Conservation (phyloP, 1,140 invertebrate genomes). For the Drosophila ananassae region DNA sequence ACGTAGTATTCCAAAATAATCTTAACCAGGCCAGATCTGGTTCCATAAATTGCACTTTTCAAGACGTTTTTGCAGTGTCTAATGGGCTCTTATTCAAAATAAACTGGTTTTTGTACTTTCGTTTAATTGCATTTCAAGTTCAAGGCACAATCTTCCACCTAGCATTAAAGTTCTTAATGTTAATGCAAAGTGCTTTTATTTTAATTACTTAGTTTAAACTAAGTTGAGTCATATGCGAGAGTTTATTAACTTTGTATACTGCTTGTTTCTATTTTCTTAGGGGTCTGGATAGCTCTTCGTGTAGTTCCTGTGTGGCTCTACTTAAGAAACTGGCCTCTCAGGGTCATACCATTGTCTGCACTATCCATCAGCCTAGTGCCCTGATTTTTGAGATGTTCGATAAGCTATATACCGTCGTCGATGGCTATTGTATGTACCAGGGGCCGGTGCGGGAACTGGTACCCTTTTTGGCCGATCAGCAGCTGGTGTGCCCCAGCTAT, state of each 20-base stretch:
- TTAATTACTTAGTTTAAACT: slow-evolving; percentile 1
- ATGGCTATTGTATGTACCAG: slow-evolving; percentile 95
- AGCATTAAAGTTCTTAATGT: slow-evolving; percentile 38
- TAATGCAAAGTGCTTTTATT: not conserved
- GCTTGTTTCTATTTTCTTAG: slow-evolving; percentile 84
- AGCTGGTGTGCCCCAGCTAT: slow-evolving; percentile 94
- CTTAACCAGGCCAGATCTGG: not conserved
- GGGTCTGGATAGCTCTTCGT: slow-evolving; percentile 93
- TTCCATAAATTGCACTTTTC: slow-evolving; percentile 16
- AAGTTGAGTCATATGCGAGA: slow-evolving; percentile 10
- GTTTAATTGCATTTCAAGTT: slow-evolving; percentile 36
- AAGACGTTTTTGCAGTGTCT: slow-evolving; percentile 7
- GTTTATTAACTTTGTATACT: not conserved
- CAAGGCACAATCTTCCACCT: slow-evolving; percentile 17
- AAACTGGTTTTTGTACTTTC: slow-evolving; percentile 35
- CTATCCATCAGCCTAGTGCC: slow-evolving; percentile 98
- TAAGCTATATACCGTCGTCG: slow-evolving; percentile 94
- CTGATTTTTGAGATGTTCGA: slow-evolving; percentile 98
- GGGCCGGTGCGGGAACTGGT: slow-evolving; percentile 90
- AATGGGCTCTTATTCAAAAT: slow-evolving; percentile 23
- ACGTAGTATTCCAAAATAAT: not conserved
- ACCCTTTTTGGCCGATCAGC: slow-evolving; percentile 91
- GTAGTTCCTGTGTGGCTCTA: slow-evolving; percentile 91
- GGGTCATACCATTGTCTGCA: slow-evolving; percentile 93
- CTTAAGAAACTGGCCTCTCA: slow-evolving; percentile 91